Evolutionary conservation across 2,113 vertebrate genomes (phyloP).

Genomic region (Gracilinanus agilis): DNA sequence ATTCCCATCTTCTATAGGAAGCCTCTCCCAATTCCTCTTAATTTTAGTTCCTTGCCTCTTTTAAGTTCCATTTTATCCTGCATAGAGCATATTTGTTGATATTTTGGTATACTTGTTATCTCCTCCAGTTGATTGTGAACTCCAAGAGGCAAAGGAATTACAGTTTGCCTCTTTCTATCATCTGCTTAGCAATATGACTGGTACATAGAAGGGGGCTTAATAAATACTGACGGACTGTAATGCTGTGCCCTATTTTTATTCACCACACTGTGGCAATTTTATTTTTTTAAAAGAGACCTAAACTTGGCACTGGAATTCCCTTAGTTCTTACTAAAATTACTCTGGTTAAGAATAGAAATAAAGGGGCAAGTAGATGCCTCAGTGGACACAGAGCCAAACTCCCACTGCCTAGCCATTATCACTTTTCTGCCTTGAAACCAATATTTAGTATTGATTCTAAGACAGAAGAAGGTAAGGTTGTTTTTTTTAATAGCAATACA

Average conservation of each 20-base stretch:
- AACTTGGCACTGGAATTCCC: constrained; percentile 59
- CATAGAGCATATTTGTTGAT: neutral
- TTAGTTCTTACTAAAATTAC: constrained; percentile 9
- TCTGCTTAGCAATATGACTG: neutral
- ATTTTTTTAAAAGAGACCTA: constrained; percentile 45
- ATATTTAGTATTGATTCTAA: too few species aligned
- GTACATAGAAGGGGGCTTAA: neutral
- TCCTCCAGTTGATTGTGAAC: neutral
- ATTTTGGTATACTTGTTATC: neutral
- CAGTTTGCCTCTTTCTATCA: neutral
- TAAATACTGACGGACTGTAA: neutral
- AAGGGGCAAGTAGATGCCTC: too few species aligned
- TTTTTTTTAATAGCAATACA: neutral
- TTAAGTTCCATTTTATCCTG: neutral
- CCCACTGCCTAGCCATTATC: too few species aligned
- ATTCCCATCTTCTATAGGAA: neutral
- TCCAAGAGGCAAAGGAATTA: neutral
- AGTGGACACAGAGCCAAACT: too few species aligned
- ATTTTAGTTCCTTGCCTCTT: neutral
- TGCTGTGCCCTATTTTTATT: constrained; percentile 25
- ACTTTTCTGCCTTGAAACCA: too few species aligned
- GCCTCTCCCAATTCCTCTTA: neutral
- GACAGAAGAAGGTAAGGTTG: too few species aligned
- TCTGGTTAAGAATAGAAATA: neutral
- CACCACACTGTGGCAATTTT: constrained; percentile 42